Evolutionary conservation across 53 echinoderm and acorn worm species (phyloP).

Genomic region (Astropecten irregularis): DNA sequence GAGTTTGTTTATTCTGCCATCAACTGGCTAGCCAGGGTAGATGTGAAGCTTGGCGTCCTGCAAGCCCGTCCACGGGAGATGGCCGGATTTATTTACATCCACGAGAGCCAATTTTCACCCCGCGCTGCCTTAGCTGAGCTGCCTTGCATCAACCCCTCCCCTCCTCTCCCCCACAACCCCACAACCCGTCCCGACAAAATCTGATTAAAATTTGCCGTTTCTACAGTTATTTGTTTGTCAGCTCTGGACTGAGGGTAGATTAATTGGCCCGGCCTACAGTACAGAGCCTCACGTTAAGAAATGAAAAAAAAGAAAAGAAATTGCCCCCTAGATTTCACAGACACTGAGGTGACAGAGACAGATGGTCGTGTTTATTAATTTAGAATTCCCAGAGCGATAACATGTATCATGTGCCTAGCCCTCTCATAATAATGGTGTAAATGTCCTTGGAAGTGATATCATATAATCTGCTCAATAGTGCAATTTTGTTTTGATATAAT

Average conservation of each 20-base stretch:
- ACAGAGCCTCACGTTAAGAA: too few species aligned
- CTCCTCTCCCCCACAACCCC: not conserved
- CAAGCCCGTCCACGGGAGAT: not conserved
- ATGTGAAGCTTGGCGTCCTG: constrained; percentile 20
- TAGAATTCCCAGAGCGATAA: not conserved
- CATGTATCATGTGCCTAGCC: too few species aligned
- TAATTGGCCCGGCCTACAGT: too few species aligned
- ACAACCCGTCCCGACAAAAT: too few species aligned
- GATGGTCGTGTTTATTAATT: constrained; percentile 13
- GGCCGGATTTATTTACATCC: constrained; percentile 31
- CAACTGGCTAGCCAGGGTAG: not conserved
- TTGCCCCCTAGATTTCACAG: too few species aligned
- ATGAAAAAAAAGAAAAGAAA: too few species aligned
- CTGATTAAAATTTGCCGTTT: not conserved
- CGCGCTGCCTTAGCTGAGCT: too few species aligned
- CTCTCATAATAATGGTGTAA: too few species aligned
- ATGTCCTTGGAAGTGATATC: too few species aligned
- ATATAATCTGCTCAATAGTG: too few species aligned
- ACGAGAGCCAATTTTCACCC: constrained; percentile 20
- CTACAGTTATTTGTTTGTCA: not conserved
- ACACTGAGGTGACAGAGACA: too few species aligned
- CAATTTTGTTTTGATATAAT: too few species aligned
- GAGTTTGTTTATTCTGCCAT: constrained; percentile 36
- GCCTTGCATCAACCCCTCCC: not conserved
- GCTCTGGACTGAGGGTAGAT: not conserved